Evolutionary conservation across 2,113 vertebrate genomes (phyloP), one percentile per base, ranked within the genome.

Genomic region (Odocoileus hemionus): DNA sequence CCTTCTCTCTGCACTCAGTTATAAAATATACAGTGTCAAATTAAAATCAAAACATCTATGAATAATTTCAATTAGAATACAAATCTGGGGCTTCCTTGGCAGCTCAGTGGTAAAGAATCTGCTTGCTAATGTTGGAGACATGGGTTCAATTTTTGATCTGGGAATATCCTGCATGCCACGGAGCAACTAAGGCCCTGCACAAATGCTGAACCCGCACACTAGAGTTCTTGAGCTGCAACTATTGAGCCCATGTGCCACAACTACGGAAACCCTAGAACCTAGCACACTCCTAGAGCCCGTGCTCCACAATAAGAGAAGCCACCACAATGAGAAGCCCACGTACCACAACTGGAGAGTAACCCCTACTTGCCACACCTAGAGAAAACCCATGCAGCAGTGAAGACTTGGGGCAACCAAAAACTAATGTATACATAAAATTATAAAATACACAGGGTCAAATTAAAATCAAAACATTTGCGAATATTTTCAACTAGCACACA

Each of bases 141-240:
- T 15, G 70, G 70, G 36, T 76, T 43, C 36, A 26, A 0, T 43
- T 15, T 26, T 39, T 76, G 70, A 43, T 76, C 23, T 76, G 39
- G 36, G 39, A 26, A 43, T 39, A 76, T 43, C 36, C 39, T 76
- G 43, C 70, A 76, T 76, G 12, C 39, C 12, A 43, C 0, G 1
- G 70, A 43, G 39, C 70, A 43, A 15, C 70, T 76, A 76, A 76
- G 12, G 23, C 21, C 70, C 36, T 43, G 23, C 12, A 76, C 39
- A 43, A 76, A 12, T 15, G 43, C 23, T 26, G 12, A 76, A 7
- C 70, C 23, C 0, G 0, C 12, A 14, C 26, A 26, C 1, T 76
- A 7, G 21, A 26, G 39, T 17, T 43, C 70, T 14, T 0, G 12
- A 76, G 12, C 70, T 43, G 3, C 70, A 43, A 76, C 23, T 39